These are phyloP conservation scores for Scrobipalpa costella DNA, from an alignment of 2,888 invertebrate species.

Conservation along the genomic window DNA sequence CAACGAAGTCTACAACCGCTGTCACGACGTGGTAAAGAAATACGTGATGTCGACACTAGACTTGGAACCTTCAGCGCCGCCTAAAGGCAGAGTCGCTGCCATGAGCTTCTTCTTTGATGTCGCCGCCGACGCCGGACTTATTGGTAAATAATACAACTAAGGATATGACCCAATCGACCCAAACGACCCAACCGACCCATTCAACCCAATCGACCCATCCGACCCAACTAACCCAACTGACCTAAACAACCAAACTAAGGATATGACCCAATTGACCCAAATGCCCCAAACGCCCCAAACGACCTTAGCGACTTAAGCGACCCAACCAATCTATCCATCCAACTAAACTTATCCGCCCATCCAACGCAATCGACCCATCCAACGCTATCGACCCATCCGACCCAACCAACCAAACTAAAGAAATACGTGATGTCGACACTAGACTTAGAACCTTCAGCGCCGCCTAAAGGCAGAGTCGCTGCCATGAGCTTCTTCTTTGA, in stretches of 20 bases:
- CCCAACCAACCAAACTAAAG: background rate
- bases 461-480: constrained; percentile 82
- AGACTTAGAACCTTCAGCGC: constrained; percentile 48
- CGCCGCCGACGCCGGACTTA: constrained; percentile 91
- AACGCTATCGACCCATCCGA: background rate
- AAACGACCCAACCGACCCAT: background rate
- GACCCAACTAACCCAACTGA: background rate
- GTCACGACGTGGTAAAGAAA: constrained; percentile 51
- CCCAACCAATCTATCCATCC: background rate
- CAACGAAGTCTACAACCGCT: constrained; percentile 50
- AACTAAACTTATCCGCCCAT: background rate
- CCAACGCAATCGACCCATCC: background rate
- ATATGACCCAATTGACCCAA: background rate
- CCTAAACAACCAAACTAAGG: background rate
- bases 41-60: constrained; percentile 72
- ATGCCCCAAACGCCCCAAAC: no score
- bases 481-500: constrained; percentile 98
- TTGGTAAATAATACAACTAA: constrained; percentile 71
- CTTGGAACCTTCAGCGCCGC: constrained; percentile 81
- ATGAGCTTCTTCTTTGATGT: constrained; percentile 98
- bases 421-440: constrained; percentile 25
- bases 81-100: constrained; percentile 83
- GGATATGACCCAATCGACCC: background rate
- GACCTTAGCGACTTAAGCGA: background rate
- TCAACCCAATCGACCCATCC: background rate